A percentile compares a stretch with the other conserved stretches of the same genome.
These are phyloP conservation scores for Neoitamus cyanurus DNA, from an alignment of 2,888 invertebrate species.

Conservation along the genomic window DNA sequence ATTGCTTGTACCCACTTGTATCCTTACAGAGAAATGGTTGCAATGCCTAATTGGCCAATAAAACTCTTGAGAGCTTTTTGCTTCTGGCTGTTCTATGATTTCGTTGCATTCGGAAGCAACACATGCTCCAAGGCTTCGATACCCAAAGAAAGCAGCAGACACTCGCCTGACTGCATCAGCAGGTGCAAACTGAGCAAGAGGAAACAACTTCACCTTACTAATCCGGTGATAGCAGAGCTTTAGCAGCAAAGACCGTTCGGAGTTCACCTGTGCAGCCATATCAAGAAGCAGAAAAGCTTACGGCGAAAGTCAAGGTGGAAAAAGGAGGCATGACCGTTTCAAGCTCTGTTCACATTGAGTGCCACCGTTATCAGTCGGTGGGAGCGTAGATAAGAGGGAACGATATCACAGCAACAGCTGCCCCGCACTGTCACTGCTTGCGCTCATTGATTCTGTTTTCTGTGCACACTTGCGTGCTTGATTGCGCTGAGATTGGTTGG, in stretches of 20 bases:
- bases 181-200: background rate
- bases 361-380: background rate
- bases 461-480: constrained; percentile 38
- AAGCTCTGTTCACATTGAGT: background rate
- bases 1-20: background rate
- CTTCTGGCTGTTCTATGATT: background rate
- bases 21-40: background rate
- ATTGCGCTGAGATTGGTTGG: constrained; percentile 26
- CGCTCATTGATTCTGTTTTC: background rate
- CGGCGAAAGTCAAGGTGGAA: background rate
- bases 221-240: background rate
- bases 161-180: background rate
- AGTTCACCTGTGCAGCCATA: background rate
- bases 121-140: background rate
- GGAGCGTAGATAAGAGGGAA: background rate
- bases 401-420: background rate
- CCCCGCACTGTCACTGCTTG: background rate
- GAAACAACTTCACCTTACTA: background rate
- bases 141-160: background rate
- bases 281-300: background rate
- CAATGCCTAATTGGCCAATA: background rate
- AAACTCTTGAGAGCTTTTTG: background rate
- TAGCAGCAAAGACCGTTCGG: background rate
- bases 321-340: background rate
- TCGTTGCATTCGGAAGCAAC: background rate